Evolutionary conservation across 2,113 vertebrate genomes (phyloP), one percentile per base, ranked within the genome.

Genomic region (Plectropomus leopardus): DNA sequence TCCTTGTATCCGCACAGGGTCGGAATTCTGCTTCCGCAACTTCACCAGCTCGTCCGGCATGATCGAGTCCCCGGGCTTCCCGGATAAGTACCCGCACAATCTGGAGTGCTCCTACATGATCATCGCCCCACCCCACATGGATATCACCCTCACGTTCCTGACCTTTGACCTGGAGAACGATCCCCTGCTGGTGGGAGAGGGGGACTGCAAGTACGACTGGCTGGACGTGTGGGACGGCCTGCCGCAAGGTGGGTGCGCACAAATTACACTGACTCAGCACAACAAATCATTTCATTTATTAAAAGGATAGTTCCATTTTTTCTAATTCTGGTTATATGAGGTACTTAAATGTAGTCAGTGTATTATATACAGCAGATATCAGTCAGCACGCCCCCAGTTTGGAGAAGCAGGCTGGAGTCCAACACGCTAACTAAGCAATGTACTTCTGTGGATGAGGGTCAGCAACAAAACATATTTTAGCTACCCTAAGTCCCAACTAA

Each of bases 191-290:
- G 92, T 96, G 0, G 97, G 96, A 17, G 98, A 98, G 87, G 97
- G 97, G 51, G 97, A 98, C 87, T 99, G 98, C 96, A 99, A 98
- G 86, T 99, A 99, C 0, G 98, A 99, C 87, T 99, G 97, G 97
- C 95, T 99, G 89, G 97, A 98, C 78, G 96, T 99, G 92, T 99
- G 98, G 98, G 98, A 99, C 0, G 98, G 98, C 7, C 96, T 99
- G 84, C 98, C 98, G 0, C 96, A 98, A 80, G 97, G 98, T 99
- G 92, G 97, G 96, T 0, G 7, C 16, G 17, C 26, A 24, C 42
- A 76, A 28, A 73, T 7, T 48, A 24, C 55, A 53, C 36, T n/a
- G n/a, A n/a, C n/a, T n/a, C n/a, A n/a, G n/a, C n/a, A n/a, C n/a
- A n/a, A n/a, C n/a, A n/a, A n/a, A n/a, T n/a, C n/a, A n/a, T n/a